Evolutionary conservation across 1,140 invertebrate genomes (phyloP), one percentile per base, ranked within the genome.

Genomic region (Polypedilum vanderplanki): DNA sequence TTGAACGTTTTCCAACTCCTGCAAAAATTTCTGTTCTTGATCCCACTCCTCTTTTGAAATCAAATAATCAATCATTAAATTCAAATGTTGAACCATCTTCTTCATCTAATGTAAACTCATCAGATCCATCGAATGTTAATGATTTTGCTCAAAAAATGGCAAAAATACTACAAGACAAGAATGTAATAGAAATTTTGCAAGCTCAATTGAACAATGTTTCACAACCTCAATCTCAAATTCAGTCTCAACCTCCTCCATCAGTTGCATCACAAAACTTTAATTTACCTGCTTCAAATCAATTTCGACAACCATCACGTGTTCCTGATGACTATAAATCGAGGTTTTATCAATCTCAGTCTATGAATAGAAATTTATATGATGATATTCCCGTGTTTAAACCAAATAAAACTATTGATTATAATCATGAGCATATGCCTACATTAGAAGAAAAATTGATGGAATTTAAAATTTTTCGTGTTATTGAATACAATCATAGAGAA

Each of bases 401-500:
- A 18, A 12, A n/a, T 18, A 70, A 22, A 22, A 10, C 20, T 7
- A 20, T 70, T 22, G 65, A 70, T 18, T 70, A 70, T 22, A 20
- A 70, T 8, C 65, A 70, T 22, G 20, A 7, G 0, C 65, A 70
- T 10, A 70, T 18, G 1, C 65, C 15, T 3, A 70, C 65, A 20
- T 70, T 70, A 2, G 65, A 70, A 18, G 65, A 70, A 22, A 10
- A n/a, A 8, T 22, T 70, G 9, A 70, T 70, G 65, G 65, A 70
- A 70, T 70, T 70, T 22, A 70, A 70, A 70, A 18, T 70, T 9
- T 70, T 70, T 20, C 17, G 65, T 18, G 18, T 18, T 18, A 70
- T 70, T 22, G 65, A 70, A 3, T 70, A 70, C 5, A 70, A 70
- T 70, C 65, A 70, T 22, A 18, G 3, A 70, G 9, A n/a, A 22